Conservation (phyloP, 2,888 invertebrate genomes). For the Drosophila birchii region DNA sequence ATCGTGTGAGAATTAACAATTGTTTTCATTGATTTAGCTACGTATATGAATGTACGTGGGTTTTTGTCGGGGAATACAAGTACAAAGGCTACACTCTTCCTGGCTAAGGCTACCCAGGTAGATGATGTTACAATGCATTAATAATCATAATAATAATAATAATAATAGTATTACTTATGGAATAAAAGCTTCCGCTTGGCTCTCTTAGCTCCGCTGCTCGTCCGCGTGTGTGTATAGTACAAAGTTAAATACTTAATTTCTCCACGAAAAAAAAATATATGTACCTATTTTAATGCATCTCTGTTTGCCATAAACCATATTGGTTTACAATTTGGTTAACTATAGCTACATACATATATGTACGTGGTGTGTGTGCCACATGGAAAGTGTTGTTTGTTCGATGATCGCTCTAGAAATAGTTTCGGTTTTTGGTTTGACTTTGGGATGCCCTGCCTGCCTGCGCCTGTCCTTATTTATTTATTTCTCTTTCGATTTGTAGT, state of each 20-base stretch:
- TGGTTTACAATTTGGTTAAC: slow-evolving; percentile 60
- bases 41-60: slow-evolving; percentile 7
- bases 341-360: slow-evolving; percentile 34
- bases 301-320: slow-evolving; percentile 10
- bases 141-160: slow-evolving; percentile 13
- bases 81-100: slow-evolving; percentile 12
- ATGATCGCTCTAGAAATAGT: slow-evolving; percentile 10
- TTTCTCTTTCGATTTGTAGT: slow-evolving; percentile 8
- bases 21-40: slow-evolving; percentile 52
- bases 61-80: slow-evolving; percentile 26
- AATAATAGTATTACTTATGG: slow-evolving; percentile 35
- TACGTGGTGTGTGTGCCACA: slow-evolving; percentile 12
- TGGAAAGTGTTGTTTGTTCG: slow-evolving; percentile 1
- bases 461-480: slow-evolving; percentile 18
- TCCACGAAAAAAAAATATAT: slow-evolving; percentile 13
- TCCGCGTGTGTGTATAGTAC: slow-evolving; percentile 51
- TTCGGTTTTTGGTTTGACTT: neutral
- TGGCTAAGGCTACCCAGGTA: slow-evolving; percentile 3
- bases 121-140: slow-evolving; percentile 28
- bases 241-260: slow-evolving; percentile 39
- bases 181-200: slow-evolving; percentile 23
- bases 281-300: slow-evolving; percentile 5
- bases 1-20: slow-evolving; percentile 54
- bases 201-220: neutral
- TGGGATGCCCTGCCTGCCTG: neutral